Evolutionary conservation across 2,888 invertebrate species (phyloP).

Genomic region (Parthenolecanium corni): DNA sequence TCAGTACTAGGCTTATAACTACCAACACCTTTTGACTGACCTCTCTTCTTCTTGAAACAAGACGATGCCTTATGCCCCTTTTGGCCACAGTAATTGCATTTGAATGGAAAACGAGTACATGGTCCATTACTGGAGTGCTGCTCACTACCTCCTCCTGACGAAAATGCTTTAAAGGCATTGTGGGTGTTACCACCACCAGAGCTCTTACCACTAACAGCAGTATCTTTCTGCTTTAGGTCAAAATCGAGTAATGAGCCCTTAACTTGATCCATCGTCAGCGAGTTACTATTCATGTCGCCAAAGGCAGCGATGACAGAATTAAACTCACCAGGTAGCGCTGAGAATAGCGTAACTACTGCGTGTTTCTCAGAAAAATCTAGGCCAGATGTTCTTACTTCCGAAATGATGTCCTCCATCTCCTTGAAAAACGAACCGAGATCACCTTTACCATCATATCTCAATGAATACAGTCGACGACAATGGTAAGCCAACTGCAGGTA

Average conservation of each 20-base stretch:
- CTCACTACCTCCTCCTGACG: not conserved
- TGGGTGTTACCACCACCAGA: not conserved
- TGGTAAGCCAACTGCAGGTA: not conserved
- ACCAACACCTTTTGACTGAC: not conserved
- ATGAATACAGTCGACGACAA: not conserved
- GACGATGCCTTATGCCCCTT: not conserved
- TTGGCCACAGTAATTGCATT: not conserved
- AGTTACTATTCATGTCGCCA: not conserved
- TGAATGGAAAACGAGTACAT: not conserved
- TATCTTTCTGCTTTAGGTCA: not conserved
- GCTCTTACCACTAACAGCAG: not conserved
- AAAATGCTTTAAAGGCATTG: not conserved
- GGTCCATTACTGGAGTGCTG: not conserved
- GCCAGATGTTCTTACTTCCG: not conserved
- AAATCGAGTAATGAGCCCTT: conserved; percentile 1
- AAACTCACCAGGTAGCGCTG: not conserved
- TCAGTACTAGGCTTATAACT: not conserved
- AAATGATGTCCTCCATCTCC: not conserved
- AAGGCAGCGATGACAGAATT: not conserved
- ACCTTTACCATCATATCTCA: not conserved
- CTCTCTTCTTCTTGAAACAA: not conserved
- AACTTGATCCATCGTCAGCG: not conserved
- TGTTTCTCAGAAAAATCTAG: not conserved
- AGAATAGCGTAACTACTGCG: not conserved
- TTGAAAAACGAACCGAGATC: not conserved